These are phyloP conservation scores for Squalus acanthias DNA, from an alignment of 2,797 vertebrate genomes.

Conservation along the genomic window DNA sequence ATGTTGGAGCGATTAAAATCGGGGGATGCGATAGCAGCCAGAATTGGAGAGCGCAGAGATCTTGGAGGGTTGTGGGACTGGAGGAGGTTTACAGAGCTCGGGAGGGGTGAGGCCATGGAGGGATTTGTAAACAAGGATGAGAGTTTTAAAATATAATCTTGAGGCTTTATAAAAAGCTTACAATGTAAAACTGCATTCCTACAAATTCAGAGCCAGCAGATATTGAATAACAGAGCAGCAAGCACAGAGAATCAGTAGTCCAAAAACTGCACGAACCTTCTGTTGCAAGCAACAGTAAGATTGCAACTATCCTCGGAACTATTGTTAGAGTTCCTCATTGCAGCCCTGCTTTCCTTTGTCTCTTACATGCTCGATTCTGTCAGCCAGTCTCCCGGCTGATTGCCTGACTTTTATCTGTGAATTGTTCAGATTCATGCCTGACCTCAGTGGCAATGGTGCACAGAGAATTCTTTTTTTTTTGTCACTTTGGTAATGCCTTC, in stretches of 20 bases:
- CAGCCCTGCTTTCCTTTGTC: background rate
- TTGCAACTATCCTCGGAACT: background rate
- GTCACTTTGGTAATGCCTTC: conserved; percentile 9
- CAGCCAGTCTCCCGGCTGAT: background rate
- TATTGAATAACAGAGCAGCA: background rate
- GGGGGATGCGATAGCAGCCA: background rate
- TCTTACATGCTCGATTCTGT: background rate
- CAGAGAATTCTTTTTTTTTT: background rate
- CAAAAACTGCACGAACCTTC: background rate
- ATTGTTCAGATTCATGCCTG: background rate
- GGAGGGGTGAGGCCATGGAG: background rate
- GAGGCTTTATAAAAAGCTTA: background rate
- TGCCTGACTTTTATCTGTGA: background rate
- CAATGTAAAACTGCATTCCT: no score
- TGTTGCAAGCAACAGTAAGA: background rate
- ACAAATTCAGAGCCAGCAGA: background rate
- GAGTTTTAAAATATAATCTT: background rate
- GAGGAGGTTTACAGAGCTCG: background rate
- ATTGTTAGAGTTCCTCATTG: no score
- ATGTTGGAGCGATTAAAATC: background rate
- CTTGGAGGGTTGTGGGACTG: background rate
- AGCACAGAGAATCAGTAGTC: background rate
- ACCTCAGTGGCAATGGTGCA: background rate
- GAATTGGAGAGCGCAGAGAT: no score
- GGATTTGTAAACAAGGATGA: background rate